phyloP scores from a whole-genome alignment of 2,113 vertebrate genomes.

The Gymnarchus niloticus region DNA sequence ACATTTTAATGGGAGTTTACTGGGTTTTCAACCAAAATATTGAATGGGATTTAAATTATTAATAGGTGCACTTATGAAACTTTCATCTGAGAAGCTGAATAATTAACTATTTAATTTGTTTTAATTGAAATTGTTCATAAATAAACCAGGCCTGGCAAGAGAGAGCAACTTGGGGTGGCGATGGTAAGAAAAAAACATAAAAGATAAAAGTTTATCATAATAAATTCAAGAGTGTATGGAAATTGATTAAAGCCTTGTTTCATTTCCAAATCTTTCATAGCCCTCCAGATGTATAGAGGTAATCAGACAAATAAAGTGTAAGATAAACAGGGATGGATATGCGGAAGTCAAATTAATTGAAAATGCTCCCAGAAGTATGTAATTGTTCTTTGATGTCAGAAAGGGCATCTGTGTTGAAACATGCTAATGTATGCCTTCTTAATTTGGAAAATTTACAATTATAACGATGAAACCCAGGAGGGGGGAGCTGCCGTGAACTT shows the following conservation, averaged over 20 bases:
- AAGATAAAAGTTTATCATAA: slow-evolving; percentile 14
- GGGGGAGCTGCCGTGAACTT: background rate
- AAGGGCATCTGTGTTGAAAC: slow-evolving; percentile 3
- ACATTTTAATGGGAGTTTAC: background rate
- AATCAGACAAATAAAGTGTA: background rate
- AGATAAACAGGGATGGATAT: slow-evolving; percentile 7
- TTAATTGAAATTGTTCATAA: background rate
- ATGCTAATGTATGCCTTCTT: slow-evolving; percentile 4
- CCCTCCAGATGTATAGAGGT: background rate
- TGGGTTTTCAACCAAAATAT: background rate
- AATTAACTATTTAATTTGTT: background rate
- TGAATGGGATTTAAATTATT: background rate
- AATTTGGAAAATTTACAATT: slow-evolving; percentile 18
- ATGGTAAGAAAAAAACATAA: background rate
- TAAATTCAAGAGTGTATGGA: slow-evolving; percentile 20
- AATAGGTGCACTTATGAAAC: background rate
- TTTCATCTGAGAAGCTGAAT: background rate
- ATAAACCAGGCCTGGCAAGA: background rate
- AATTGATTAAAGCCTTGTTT: slow-evolving; percentile 19
- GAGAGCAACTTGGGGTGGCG: background rate
- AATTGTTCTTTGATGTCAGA: slow-evolving; percentile 20
- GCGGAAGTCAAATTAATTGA: slow-evolving; percentile 20
- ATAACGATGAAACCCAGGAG: slow-evolving; percentile 11
- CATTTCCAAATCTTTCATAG: slow-evolving; percentile 16
- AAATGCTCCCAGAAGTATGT: slow-evolving; percentile 16